These are phyloP conservation scores for Odocoileus virginianus DNA, from an alignment of 2,113 vertebrate genomes.

Conservation along the genomic window DNA sequence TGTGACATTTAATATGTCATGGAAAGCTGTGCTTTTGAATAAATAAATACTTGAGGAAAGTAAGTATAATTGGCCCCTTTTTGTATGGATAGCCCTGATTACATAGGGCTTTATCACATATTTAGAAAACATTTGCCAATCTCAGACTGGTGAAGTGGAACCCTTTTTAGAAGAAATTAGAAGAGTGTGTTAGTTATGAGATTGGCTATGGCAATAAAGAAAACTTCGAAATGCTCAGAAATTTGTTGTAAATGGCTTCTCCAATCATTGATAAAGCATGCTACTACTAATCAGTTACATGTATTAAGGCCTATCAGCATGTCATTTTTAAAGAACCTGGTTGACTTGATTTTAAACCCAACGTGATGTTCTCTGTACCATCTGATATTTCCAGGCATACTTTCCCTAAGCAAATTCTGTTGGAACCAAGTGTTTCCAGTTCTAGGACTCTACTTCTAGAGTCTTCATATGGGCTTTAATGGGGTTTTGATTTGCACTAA, in stretches of 20 bases:
- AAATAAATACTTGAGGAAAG: conserved; percentile 48
- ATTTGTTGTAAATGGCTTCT: conserved; percentile 59
- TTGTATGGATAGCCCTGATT: conserved; percentile 11
- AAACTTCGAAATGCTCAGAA: conserved; percentile 42
- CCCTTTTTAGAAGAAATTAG: conserved; percentile 9
- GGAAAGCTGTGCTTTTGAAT: conserved; percentile 11
- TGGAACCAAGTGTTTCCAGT: conserved; percentile 49
- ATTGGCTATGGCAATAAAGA: conserved; percentile 16
- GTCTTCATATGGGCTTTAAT: conserved; percentile 37
- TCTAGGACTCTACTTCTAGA: conserved; percentile 43
- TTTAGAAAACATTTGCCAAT: conserved; percentile 19
- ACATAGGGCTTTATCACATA: conserved; percentile 33
- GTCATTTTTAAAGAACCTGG: conserved; percentile 50
- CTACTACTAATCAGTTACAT: conserved; percentile 50
- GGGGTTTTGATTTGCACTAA: conserved; percentile 63
- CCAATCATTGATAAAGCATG: conserved; percentile 65
- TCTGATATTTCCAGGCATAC: conserved; percentile 46
- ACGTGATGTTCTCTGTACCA: conserved; percentile 58
- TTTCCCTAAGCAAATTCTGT: conserved; percentile 42
- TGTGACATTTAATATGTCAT: conserved; percentile 55
- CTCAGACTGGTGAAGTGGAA: neutral
- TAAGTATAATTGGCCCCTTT: conserved; percentile 23
- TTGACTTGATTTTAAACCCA: conserved; percentile 56
- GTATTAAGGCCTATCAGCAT: conserved; percentile 64
- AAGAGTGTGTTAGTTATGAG: conserved; percentile 28